Evolutionary conservation across 2,888 invertebrate species (phyloP).

Genomic region (Folsomia manolachei): DNA sequence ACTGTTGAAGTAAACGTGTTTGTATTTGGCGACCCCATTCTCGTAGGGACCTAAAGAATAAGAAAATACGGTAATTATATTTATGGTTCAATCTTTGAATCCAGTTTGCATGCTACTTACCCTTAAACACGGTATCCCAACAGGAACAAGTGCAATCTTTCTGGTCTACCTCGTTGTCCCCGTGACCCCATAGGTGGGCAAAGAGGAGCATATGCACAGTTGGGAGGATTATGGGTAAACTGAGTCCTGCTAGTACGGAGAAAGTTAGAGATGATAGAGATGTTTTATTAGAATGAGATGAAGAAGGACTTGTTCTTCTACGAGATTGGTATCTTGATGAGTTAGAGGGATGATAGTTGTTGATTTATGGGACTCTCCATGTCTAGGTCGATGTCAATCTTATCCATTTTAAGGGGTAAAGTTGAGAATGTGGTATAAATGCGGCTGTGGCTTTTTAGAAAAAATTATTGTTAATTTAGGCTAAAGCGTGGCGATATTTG

Average conservation of each 20-base stretch:
- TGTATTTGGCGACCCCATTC: slow-evolving; percentile 65
- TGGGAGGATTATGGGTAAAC: slow-evolving; percentile 57
- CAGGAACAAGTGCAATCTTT: slow-evolving; percentile 14
- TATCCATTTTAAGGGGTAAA: too few relatives aligned
- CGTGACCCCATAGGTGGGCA: neutral
- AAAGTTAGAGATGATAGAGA: neutral
- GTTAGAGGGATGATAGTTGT: neutral
- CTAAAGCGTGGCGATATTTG: too few relatives aligned
- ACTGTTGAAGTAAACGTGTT: slow-evolving; percentile 69
- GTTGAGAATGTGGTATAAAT: too few relatives aligned
- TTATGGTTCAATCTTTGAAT: neutral
- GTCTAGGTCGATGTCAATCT: neutral
- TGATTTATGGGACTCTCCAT: neutral
- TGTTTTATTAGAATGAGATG: too few relatives aligned
- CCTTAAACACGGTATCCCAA: slow-evolving; percentile 27
- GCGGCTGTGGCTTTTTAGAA: too few relatives aligned
- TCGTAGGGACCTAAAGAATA: slow-evolving; percentile 63
- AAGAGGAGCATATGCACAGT: slow-evolving; percentile 60
- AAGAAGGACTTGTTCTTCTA: neutral
- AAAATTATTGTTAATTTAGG: too few relatives aligned
- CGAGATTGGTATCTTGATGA: too few relatives aligned
- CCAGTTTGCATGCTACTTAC: neutral
- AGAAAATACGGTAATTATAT: neutral
- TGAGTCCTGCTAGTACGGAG: neutral
- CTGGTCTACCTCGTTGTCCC: neutral